A percentile compares a stretch with the other conserved stretches of the same genome.
Evolutionary conservation across 1,140 invertebrate genomes (phyloP).

Genomic region (Rhynchophorus ferrugineus): DNA sequence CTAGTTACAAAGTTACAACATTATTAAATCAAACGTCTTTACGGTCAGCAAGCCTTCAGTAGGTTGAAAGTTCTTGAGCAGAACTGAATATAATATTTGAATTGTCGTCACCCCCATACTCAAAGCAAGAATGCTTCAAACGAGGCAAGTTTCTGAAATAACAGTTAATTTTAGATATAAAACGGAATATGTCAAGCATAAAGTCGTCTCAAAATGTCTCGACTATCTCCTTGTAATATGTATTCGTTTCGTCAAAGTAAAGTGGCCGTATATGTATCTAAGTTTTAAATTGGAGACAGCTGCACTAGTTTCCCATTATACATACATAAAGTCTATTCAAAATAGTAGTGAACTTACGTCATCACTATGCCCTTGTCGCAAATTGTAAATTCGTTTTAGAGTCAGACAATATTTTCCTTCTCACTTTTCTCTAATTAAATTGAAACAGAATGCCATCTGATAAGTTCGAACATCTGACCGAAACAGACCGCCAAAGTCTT

Average conservation of each 20-base stretch:
- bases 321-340: no score
- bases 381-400: no score
- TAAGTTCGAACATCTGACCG: no score
- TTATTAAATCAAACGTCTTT: no score
- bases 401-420: no score
- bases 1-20: no score
- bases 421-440: no score
- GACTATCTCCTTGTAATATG: slow-evolving; percentile 6
- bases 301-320: no score
- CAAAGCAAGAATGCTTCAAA: neutral
- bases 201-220: slow-evolving; percentile 1
- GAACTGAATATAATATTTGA: slow-evolving; percentile 3
- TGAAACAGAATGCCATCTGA: no score
- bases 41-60: neutral
- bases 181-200: slow-evolving; percentile 8
- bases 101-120: slow-evolving; percentile 3
- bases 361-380: no score
- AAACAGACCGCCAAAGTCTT: no score
- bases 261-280: slow-evolving; percentile 2
- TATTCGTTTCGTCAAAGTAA: slow-evolving; percentile 4
- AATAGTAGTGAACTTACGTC: no score
- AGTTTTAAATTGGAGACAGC: neutral
- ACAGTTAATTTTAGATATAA: slow-evolving; percentile 10
- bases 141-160: slow-evolving; percentile 10
- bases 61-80: neutral